Evolutionary conservation across 2,888 invertebrate genomes (phyloP), one percentile per base, ranked within the genome.

Genomic region (Melanostoma scalare): DNA sequence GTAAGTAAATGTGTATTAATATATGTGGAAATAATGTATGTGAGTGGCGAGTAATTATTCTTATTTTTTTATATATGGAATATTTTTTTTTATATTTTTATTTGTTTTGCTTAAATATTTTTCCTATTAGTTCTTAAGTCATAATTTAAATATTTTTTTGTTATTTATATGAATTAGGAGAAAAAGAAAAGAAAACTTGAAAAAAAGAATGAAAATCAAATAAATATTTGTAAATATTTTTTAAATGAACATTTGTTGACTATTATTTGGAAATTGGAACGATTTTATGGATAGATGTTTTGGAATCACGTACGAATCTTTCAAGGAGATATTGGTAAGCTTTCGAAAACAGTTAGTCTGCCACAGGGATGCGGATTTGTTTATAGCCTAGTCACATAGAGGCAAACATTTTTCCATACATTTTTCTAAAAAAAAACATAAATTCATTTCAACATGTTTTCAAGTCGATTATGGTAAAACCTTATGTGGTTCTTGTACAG

Each of bases 81-180:
- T 76, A 67, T 76, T 46, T 65, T 67, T 69, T 55, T 61, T 48
- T 38, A 38, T 61, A 44, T 52, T 61, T 71, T 72, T 72, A 63
- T 68, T 82, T 73, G 77, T 77, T 73, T 84, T 78, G 74, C 69
- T 79, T 78, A 84, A 75, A 79, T 84, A 79, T 79, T 65, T 76
- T 84, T 84, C 84, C 84, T 84, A 84, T 84, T 84, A 84, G 84
- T 61, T 44, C 50, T 58, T 79, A 84, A 84, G 79, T 71, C 44
- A 78, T 69, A 58, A 84, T 84, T 84, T 78, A 74, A 79, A 68
- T 56, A 67, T 52, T 72, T 71, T 82, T 84, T 74, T 84, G 79
- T 84, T 84, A 84, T 84, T 84, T 84, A 84, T 84, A 74, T 75
- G 50, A 50, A 60, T 56, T 78, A 50, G 65, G 55, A 33, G 61